phyloP scores from a whole-genome alignment of 2,888 invertebrate genomes.

The Cryptocephalus primarius region DNA sequence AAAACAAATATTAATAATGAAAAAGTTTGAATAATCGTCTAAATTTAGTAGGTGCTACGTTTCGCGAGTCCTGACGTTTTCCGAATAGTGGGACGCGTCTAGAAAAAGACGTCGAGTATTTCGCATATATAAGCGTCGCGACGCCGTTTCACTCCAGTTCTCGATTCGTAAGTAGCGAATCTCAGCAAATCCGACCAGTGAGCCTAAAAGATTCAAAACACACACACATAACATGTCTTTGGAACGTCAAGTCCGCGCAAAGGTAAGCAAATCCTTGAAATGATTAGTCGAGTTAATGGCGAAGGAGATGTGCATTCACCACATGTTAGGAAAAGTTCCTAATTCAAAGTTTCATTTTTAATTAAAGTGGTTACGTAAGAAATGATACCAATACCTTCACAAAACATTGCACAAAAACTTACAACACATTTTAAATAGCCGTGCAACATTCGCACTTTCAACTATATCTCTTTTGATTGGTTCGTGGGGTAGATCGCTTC shows the following conservation, averaged over 20 bases:
- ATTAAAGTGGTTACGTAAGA: too few species aligned
- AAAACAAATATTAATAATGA: constrained; percentile 11
- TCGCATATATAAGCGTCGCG: constrained; percentile 31
- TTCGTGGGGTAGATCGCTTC: constrained; percentile 54
- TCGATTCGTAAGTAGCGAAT: constrained; percentile 18
- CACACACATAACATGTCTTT: constrained; percentile 61
- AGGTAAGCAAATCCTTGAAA: constrained; percentile 46
- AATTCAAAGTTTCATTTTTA: too few species aligned
- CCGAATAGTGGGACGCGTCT: constrained; percentile 11
- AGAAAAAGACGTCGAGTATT: constrained; percentile 12
- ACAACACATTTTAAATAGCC: too few species aligned
- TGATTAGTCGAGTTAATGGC: too few species aligned
- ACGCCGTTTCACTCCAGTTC: constrained; percentile 27
- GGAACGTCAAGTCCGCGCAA: constrained; percentile 83
- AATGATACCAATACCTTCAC: too few species aligned
- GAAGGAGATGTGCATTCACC: too few species aligned
- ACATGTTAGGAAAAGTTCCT: too few species aligned
- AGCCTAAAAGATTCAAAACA: constrained; percentile 12
- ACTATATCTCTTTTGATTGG: too few species aligned
- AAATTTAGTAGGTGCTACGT: constrained; percentile 27
- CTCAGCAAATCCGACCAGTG: constrained; percentile 13
- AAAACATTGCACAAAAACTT: too few species aligned
- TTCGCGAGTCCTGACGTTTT: constrained; percentile 2
- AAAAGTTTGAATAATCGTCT: constrained; percentile 31
- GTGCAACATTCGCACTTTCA: too few species aligned